These are phyloP conservation scores for Timema podura DNA, from an alignment of 2,888 invertebrate genomes.

Conservation along the genomic window DNA sequence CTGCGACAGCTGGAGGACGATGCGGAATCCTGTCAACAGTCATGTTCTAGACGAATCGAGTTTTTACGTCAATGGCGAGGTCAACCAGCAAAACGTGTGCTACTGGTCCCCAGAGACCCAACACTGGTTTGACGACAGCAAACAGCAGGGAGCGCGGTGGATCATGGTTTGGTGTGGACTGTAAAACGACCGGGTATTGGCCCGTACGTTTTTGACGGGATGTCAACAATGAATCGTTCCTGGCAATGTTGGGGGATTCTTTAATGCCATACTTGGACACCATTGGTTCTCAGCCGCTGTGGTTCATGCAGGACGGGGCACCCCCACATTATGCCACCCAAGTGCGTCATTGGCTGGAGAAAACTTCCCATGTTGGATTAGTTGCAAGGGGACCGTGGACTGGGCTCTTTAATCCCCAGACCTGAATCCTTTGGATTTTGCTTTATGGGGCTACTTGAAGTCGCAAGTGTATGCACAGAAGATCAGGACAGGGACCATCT, in stretches of 20 bases:
- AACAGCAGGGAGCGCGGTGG: not conserved
- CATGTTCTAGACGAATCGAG: not conserved
- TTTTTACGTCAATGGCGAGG: not conserved
- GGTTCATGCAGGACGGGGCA: too few relatives aligned
- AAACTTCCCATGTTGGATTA: not conserved
- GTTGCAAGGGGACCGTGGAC: constrained; percentile 2
- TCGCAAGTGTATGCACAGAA: not conserved
- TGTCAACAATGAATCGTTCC: not conserved
- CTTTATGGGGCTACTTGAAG: constrained; percentile 6
- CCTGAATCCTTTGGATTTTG: constrained; percentile 8
- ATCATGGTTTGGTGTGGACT: constrained; percentile 4
- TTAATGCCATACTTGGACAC: too few relatives aligned
- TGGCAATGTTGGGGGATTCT: too few relatives aligned
- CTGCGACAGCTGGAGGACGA: not conserved
- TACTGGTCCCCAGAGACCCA: not conserved
- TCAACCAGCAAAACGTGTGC: not conserved
- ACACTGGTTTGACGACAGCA: not conserved
- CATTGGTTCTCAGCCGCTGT: too few relatives aligned
- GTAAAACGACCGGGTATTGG: not conserved
- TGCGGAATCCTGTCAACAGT: not conserved
- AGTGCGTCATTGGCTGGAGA: not conserved
- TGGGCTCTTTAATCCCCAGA: not conserved
- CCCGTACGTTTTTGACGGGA: constrained; percentile 7
- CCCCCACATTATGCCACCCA: not conserved
- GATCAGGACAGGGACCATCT: not conserved